Percentiles rank a stretch among this genome's conserved stretches.
Evolutionary conservation across 2,113 vertebrate genomes (phyloP).

Genomic region (Herpetotheres cachinnans): DNA sequence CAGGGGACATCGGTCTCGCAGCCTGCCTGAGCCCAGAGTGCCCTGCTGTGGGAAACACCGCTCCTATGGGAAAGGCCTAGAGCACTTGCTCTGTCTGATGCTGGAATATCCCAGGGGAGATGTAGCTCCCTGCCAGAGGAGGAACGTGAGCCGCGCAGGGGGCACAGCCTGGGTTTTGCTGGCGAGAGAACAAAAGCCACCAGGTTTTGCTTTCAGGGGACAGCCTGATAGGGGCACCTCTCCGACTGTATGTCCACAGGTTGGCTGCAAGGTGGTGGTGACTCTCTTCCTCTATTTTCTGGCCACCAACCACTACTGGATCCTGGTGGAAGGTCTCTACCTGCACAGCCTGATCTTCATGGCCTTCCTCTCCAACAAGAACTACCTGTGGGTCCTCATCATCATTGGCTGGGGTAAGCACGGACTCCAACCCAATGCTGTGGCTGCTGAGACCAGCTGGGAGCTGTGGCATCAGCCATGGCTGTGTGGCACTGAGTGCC

Average conservation of each 20-base stretch:
- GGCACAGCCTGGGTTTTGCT: not conserved
- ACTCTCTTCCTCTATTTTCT: conserved; percentile 91
- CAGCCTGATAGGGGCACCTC: not conserved
- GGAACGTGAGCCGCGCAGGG: rapidly evolving
- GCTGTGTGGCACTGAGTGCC: rapidly evolving
- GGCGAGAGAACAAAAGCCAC: not conserved
- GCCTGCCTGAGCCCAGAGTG: not conserved
- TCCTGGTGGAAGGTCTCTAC: conserved; percentile 91
- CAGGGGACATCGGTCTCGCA: rapidly evolving
- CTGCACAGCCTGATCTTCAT: conserved; percentile 93
- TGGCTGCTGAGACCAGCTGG: not conserved
- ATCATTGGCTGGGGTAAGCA: conserved; percentile 90
- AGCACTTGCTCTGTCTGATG: not conserved
- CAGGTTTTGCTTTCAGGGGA: not conserved
- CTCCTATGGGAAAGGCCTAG: not conserved
- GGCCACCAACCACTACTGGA: conserved; percentile 94
- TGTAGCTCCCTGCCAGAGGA: not conserved
- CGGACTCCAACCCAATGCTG: not conserved
- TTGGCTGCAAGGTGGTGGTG: conserved; percentile 87
- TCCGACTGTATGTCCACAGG: conserved; percentile 46
- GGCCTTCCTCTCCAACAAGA: conserved; percentile 90
- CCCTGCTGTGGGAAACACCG: not conserved
- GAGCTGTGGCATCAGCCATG: not conserved
- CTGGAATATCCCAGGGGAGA: not conserved
- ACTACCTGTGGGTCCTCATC: conserved; percentile 87